Base-by-base conservation (phyloP, 2,888 invertebrate genomes). In the Caenorhabditis plicata region DNA sequence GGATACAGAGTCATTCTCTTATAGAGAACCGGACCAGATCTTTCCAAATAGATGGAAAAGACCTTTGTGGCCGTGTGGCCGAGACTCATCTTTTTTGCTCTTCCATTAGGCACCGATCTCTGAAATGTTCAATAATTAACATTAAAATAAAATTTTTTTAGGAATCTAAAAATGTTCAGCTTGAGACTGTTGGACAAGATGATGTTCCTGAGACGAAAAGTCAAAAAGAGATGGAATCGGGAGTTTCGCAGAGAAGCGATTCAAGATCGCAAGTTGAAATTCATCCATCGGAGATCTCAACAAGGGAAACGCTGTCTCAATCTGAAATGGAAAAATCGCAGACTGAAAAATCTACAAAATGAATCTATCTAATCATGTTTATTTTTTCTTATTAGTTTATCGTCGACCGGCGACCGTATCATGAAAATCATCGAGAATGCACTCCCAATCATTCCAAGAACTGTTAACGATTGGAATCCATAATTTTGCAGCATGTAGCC, bases 401-500 rank as follows among this genome's bases (percentile, higher is more conserved):
- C 54, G 39, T 61, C 61, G 27, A 61, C 47, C 39, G 61, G 61
- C 39, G 46, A 50, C 38, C 50, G 3, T 7, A 50, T 11, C 54
- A 61, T 61, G 0, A 54, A 35, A 3, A 35, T 20, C 15, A 61
- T 43, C 15, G 39, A 48, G 8, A 45, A 20, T 15, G 54, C 23
- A 1, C 45, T 48, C 0, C 53, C 50, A 15, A 62, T 25, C 19
- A 65, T 46, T 29, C 70, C 70, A 27, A 70, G 35, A 4, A 54
- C 19, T 9, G 68, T 61, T 19, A 70, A 44, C 19, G 51, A 51
- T 33, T 57, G 40, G 52, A 64, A 72, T 4, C 70, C 70, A 43
- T 63, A 67, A 15, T 51, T 38, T 39, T 72, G 66, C 8, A 69
- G 53, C 11, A 68, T 50, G 32, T 33, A 56, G n/a, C 70, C 69